Evolutionary conservation across 2,797 vertebrate genomes (phyloP), one percentile per base, ranked within the genome.

Genomic region (Cossypha polioptera): DNA sequence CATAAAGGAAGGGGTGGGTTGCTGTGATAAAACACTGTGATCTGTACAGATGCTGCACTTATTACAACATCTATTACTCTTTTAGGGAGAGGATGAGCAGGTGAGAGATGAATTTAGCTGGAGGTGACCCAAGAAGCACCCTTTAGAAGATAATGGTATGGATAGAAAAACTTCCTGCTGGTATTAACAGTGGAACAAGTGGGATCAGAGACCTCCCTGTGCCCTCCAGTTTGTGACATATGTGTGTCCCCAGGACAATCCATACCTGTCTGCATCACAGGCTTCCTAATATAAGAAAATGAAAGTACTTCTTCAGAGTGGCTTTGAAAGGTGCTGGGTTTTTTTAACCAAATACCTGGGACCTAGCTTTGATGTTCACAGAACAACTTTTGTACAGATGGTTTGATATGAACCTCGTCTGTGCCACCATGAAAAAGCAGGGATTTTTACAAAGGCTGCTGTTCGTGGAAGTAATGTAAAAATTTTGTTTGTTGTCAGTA

Each of bases 201-300:
- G 4, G 78, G 13, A 25, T 63, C 40, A 57, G 75, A 87, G 51
- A 24, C 69, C 19, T 85, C 33, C 54, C 22, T 0, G 0, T 66
- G 38, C 35, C 22, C 28, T 69, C 35, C 31, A 31, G 55, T 48
- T 59, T 16, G 59, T 67, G 78, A 24, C 33, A 7, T 13, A 6
- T 0, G 0, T 7, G 5, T 53, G 26, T 66, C 28, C 18, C 55
- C 29, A 22, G 59, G 18, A 26, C 4, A 0, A 0, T 48, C 50
- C 1, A 0, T 47, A 54, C 19, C 48, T 54, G 6, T n/a, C 25
- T 61, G 48, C 54, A 26, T 68, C 29, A 10, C 1, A 7, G 69
- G 20, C 40, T 85, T 65, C 43, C 40, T 63, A 11, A 2, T 36
- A 6, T 9, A 51, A 50, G 63, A 50, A 71, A 71, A 40, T 29